Percentiles rank a stretch among this genome's conserved stretches.
Conservation (phyloP, 2,888 invertebrate genomes). For the Xylota sylvarum region DNA sequence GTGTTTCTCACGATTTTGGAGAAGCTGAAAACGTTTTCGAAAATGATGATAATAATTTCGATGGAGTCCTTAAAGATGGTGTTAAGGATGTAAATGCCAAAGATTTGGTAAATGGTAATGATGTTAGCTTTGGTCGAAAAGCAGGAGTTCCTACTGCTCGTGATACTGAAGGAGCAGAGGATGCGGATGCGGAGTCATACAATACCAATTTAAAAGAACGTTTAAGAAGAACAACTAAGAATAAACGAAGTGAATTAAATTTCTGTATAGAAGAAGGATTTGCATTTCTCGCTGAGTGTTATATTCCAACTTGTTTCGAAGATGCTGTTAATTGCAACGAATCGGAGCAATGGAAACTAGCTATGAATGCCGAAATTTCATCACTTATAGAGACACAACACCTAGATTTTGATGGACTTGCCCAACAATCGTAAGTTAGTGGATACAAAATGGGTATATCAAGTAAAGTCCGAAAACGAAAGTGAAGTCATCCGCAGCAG, state of each 20-base stretch:
- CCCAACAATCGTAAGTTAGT: conserved; percentile 21
- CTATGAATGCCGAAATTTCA: conserved; percentile 1
- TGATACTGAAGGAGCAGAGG: conserved; percentile 5
- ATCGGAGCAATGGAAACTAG: neutral
- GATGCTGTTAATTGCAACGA: conserved; percentile 13
- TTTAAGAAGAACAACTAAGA: conserved; percentile 35
- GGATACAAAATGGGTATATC: conserved; percentile 21
- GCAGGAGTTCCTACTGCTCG: neutral
- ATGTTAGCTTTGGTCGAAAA: neutral
- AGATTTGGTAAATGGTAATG: neutral
- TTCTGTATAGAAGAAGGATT: conserved; percentile 20
- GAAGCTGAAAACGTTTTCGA: conserved; percentile 8
- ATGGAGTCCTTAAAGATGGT: neutral
- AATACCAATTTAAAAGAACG: conserved; percentile 13
- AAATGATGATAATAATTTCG: neutral
- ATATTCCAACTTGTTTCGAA: conserved; percentile 17
- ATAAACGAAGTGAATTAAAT: conserved; percentile 7
- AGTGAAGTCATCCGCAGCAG: conserved; percentile 24
- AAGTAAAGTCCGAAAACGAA: conserved; percentile 41
- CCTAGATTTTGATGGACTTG: neutral
- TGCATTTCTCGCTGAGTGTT: conserved; percentile 22
- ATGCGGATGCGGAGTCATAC: conserved; percentile 84
- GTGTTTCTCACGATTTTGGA: conserved; percentile 9
- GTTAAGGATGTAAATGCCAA: neutral
- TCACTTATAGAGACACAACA: conserved; percentile 9